Percentiles rank a stretch among this genome's conserved stretches.
phyloP scores from a whole-genome alignment of 2,888 invertebrate genomes.

The Nematopogon swammerdamellus region DNA sequence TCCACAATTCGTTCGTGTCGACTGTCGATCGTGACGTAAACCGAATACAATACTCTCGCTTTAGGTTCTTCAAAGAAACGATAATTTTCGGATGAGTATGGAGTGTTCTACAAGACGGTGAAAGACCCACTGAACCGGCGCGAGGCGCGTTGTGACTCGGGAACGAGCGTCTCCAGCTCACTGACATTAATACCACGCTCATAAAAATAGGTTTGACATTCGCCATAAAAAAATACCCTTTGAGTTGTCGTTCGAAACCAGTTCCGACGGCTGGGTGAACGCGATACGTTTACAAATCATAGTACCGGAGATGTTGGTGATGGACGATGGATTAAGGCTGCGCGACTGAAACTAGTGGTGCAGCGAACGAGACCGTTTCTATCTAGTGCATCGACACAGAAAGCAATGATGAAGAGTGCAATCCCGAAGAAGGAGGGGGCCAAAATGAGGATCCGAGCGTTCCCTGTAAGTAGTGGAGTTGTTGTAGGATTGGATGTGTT shows the following conservation, averaged over 20 bases:
- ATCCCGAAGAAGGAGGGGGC: conserved; percentile 83
- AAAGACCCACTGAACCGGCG: background rate
- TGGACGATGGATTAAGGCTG: background rate
- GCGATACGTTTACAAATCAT: background rate
- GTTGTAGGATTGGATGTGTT: no score
- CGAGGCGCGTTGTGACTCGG: background rate
- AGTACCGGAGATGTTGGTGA: background rate
- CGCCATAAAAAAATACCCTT: background rate
- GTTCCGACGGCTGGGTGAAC: background rate
- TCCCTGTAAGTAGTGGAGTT: conserved; percentile 76
- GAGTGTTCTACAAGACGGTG: background rate
- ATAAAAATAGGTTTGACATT: conserved; percentile 5
- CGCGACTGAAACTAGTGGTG: background rate
- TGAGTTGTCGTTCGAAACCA: background rate
- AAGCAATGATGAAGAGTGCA: conserved; percentile 67
- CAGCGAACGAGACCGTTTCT: background rate
- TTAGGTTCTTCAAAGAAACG: no score
- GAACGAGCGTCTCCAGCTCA: background rate
- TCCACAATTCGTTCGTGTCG: no score
- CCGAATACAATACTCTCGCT: no score
- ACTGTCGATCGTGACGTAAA: no score
- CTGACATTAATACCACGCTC: background rate
- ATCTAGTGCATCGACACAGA: background rate
- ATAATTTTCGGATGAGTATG: background rate
- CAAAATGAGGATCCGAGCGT: conserved; percentile 97